Percentiles rank a stretch among this genome's conserved stretches.
Evolutionary conservation across 2,113 vertebrate species (phyloP).

Genomic region (Centropus unirufus): DNA sequence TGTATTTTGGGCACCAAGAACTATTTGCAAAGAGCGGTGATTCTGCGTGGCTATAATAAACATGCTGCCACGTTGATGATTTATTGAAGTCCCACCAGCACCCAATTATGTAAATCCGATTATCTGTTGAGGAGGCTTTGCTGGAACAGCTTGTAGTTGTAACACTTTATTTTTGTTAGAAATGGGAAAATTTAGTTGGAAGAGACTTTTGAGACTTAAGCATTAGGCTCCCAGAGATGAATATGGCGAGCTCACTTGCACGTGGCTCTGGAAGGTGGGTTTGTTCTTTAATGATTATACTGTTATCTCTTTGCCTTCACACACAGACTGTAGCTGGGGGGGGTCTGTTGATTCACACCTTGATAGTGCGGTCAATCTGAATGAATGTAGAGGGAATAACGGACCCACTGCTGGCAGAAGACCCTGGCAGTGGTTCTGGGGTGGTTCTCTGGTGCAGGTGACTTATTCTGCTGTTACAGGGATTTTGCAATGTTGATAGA

Average conservation of each 20-base stretch:
- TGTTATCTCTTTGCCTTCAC: slow-evolving; percentile 10
- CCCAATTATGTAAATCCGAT: slow-evolving; percentile 82
- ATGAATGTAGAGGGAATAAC: neutral
- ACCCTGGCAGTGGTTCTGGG: neutral
- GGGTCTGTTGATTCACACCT: neutral
- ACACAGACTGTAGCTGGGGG: neutral
- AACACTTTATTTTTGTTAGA: slow-evolving; percentile 61
- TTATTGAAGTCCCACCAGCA: slow-evolving; percentile 74
- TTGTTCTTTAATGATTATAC: neutral
- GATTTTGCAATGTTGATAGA: neutral
- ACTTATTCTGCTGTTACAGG: neutral
- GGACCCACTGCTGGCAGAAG: neutral
- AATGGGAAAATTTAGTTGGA: slow-evolving; percentile 63
- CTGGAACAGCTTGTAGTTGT: slow-evolving; percentile 76
- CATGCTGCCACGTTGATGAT: slow-evolving; percentile 60
- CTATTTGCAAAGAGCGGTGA: slow-evolving; percentile 38
- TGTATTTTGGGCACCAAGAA: neutral
- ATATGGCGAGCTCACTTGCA: neutral
- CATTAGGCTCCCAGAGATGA: neutral
- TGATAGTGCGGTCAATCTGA: accelerated
- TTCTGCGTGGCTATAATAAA: slow-evolving; percentile 63
- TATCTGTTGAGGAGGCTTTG: slow-evolving; percentile 79
- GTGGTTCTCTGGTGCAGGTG: neutral
- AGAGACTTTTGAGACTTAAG: slow-evolving; percentile 19
- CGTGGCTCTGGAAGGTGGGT: neutral